These are phyloP conservation scores for Margarornis squamiger DNA, from an alignment of 2,797 vertebrate genomes.

Conservation along the genomic window DNA sequence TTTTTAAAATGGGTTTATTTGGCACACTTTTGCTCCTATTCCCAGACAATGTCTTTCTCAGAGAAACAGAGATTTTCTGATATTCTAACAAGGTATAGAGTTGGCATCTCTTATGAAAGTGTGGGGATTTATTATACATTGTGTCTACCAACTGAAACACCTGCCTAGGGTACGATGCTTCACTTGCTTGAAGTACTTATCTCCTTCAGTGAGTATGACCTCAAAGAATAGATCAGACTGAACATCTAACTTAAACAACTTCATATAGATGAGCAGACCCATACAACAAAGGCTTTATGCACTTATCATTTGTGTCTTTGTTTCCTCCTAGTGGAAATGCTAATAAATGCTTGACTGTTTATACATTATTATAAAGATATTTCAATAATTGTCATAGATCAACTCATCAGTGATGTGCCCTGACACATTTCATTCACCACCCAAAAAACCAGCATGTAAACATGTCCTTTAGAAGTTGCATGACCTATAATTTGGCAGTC, in stretches of 20 bases:
- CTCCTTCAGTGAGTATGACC: background rate
- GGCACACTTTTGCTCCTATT: background rate
- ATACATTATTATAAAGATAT: background rate
- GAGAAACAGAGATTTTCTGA: background rate
- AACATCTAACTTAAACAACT: background rate
- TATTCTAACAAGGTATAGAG: background rate
- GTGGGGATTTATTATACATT: background rate
- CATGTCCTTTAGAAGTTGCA: background rate
- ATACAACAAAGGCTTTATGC: background rate
- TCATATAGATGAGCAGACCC: background rate
- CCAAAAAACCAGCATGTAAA: background rate
- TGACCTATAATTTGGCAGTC: background rate
- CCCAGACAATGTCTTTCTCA: background rate
- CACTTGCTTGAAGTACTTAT: background rate
- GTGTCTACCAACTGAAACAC: background rate
- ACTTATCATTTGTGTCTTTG: background rate
- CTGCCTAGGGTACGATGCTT: background rate
- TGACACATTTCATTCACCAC: background rate
- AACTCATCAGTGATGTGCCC: background rate
- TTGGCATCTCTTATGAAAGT: background rate
- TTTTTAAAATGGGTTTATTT: background rate
- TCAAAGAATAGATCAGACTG: background rate
- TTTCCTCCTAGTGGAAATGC: background rate
- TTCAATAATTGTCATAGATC: background rate
- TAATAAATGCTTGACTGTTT: background rate